A percentile compares a stretch with the other conserved stretches of the same genome.
Evolutionary conservation across 2,113 vertebrate genomes (phyloP).

Genomic region (Guaruba guarouba): DNA sequence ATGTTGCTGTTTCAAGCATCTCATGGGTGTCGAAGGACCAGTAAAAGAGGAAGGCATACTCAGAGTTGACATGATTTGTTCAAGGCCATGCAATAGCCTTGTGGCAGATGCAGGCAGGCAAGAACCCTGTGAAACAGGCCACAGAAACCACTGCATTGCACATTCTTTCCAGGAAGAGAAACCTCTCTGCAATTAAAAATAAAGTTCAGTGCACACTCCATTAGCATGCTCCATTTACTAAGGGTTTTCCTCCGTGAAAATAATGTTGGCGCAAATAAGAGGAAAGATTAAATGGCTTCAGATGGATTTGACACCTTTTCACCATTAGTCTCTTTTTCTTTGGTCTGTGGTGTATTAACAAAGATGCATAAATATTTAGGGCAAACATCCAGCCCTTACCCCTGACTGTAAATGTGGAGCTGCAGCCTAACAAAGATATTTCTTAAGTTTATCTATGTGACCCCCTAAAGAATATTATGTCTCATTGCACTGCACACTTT

Average conservation of each 20-base stretch:
- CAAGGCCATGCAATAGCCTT: neutral
- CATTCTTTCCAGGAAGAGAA: neutral
- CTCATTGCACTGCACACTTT: neutral
- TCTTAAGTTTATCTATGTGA: neutral
- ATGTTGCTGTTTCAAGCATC: neutral
- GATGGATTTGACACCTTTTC: neutral
- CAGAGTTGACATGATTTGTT: neutral
- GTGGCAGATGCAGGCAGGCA: neutral
- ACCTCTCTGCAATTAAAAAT: conserved; percentile 9
- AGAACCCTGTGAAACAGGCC: neutral
- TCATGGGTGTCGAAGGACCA: neutral
- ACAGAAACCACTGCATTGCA: neutral
- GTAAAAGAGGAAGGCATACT: neutral
- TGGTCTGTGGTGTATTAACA: neutral
- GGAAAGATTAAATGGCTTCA: conserved; percentile 2
- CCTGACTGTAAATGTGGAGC: neutral
- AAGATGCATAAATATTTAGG: neutral
- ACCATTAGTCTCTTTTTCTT: neutral
- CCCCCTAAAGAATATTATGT: neutral
- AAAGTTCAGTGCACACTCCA: neutral
- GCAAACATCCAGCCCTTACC: neutral
- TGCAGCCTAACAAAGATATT: neutral
- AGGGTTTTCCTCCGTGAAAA: conserved; percentile 40
- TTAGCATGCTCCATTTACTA: conserved; percentile 7
- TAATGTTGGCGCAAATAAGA: conserved; percentile 18